Base-by-base conservation (phyloP, 2,888 invertebrate genomes). In the Dinocampus coccinellae region DNA sequence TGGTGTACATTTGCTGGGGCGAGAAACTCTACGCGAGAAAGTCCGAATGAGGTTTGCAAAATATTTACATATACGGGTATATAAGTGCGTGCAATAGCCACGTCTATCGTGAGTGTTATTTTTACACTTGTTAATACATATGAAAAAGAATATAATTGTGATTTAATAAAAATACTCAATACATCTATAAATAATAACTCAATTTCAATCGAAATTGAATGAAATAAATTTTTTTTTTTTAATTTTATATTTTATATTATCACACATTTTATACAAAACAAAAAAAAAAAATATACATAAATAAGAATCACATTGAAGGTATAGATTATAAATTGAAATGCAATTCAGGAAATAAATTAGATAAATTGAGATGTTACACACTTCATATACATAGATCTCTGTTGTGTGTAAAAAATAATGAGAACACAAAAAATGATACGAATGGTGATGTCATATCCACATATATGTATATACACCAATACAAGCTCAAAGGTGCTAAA, bases 21-120 rank as follows among this genome's bases (percentile, higher is more conserved):
- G 52, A n/a, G n/a, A 64, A 64, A 52, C 63, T 29, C 13, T n/a
- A 16, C 57, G 57, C 57, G 62, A 52, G 52, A 52, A 64, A 64
- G 52, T 16, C 16, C 63, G 63, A 42, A 52, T 22, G 52, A 64
- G 63, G 63, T 47, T 64, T 64, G 63, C 52, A 64, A 64, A n/a
- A n/a, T n/a, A n/a, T n/a, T n/a, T 63, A 55, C 10, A 22, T 22
- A 26, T n/a, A 39, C 13, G n/a, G 3, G n/a, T 13, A 13, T 47
- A n/a, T n/a, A n/a, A n/a, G 52, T 64, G 63, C 63, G 33, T 64
- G 63, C 63, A 64, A 47, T 47, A 9, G 52, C 33, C 63, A 52
- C 33, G 47, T 52, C 52, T 64, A 52, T 64, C 63, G 63, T 64
- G 52, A n/a, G 62, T 29, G 55, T 3, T 24, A 24, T 26, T 3